Base-by-base conservation (phyloP, 2,797 vertebrate genomes). In the Neomorphus geoffroyi region DNA sequence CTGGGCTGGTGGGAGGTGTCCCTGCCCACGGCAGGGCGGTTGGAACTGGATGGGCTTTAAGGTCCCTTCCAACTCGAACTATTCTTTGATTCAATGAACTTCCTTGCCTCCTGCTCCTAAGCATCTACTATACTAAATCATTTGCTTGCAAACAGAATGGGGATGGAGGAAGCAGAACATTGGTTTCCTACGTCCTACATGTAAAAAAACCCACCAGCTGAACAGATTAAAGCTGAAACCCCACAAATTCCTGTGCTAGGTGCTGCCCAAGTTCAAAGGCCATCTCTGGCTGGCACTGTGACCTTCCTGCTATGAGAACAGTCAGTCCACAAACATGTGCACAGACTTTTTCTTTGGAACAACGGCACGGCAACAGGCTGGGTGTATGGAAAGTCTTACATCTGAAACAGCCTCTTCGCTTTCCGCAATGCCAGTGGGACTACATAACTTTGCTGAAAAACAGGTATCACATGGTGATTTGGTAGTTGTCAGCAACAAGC, bases 391-490 rank as follows among this genome's bases (percentile, higher is more conserved):
- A 96, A 94, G 30, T 77, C 62, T 90, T 88, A 86, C 56, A 84
- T 70, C 50, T 88, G 70, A 80, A 89, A 90, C 77, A 83, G 48
- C 58, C 60, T 82, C 88, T 37, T 60, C 28, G 2, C 65, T 89
- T 82, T 60, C 91, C 2, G 7, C 92, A 95, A 80, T 66, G 75
- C 94, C 30, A 7, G 60, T 51, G 91, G 90, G 90, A 89, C 75
- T 80, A 86, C 79, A 81, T 62, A 94, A 72, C 46, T 86, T 39
- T 15, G 28, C 80, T 94, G 80, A 88, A 96, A 97, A 96, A 94
- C 66, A 95, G 94, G 89, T 92, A 95, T 96, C 96, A 96, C 91
- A 62, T 94, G 93, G 90, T 57, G 85, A 84, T 84, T 78, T 58
- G 87, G 85, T 77, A 88, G 87, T 9, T 84, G 88, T 45, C 80